Base-by-base conservation (phyloP, 2,888 invertebrate genomes). In the Apoderus coryli region DNA sequence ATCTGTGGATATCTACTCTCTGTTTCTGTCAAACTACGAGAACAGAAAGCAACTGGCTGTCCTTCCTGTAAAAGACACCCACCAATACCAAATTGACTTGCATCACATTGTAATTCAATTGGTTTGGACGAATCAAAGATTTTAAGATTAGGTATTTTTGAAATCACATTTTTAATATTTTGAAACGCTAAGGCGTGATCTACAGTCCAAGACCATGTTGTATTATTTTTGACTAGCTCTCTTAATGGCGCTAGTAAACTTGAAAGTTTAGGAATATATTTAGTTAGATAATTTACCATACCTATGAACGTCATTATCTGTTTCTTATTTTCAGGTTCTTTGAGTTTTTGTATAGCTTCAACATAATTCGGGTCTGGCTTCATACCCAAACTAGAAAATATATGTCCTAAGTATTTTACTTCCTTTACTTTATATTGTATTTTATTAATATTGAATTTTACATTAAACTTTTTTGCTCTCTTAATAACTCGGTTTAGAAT, bases 401-500 rank as follows among this genome's bases (percentile, higher is more conserved):
- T 7, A 12, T 35, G 35, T 3, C 46, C 48, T 4, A 47, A 25
- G 36, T 44, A 47, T 31, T 42, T 44, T 2, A 45, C 43, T 25
- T 39, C 13, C 15, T 33, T 31, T 10, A 32, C 22, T 33, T 35
- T 37, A 30, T 32, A 44, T 33, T 47, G 41, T 10, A 44, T n/a
- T 29, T 46, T 48, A 6, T 34, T 7, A 10, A 13, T 31, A 34
- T 46, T 48, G 26, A 48, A 49, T 32, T 42, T 47, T 5, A 49
- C 37, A 32, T 41, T 41, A 28, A 29, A 33, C 22, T 44, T 1
- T 33, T 26, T 38, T 4, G 41, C 40, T 13, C 40, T 32, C 7
- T 40, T 32, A 14, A 48, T 22, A 10, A 46, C 42, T 28, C 38
- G 22, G 10, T 26, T 31, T 4, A 47, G 14, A 14, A 42, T 40